Conservation (phyloP, 2,797 vertebrate genomes). For the Esox masquinongy region DNA sequence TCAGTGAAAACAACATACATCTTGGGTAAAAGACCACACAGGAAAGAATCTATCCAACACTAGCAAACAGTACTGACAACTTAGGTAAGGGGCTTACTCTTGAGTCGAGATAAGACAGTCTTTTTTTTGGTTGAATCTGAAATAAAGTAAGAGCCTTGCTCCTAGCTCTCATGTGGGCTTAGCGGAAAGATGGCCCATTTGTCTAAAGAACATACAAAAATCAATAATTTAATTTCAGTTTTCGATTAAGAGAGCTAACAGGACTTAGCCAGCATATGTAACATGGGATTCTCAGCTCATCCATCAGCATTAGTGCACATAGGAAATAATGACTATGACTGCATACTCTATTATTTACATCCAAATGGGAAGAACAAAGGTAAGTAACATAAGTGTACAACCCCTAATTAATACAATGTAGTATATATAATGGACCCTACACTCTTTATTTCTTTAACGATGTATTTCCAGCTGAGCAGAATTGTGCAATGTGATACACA, state of each 20-base stretch:
- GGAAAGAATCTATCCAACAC: neutral
- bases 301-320: constrained; percentile 38
- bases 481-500: neutral
- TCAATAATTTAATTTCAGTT: constrained; percentile 56
- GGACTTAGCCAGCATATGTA: constrained; percentile 32
- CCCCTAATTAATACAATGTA: constrained; percentile 39
- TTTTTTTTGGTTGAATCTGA: constrained; percentile 21
- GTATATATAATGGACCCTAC: constrained; percentile 34
- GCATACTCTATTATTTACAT: constrained; percentile 27
- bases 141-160: constrained; percentile 6
- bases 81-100: neutral
- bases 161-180: neutral
- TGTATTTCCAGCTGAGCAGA: constrained; percentile 26
- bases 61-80: neutral
- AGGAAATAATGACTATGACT: constrained; percentile 36
- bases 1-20: neutral
- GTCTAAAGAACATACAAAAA: constrained; percentile 35
- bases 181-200: constrained; percentile 23
- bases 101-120: neutral
- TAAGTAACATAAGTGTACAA: constrained; percentile 28
- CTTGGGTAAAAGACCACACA: neutral
- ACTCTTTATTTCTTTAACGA: constrained; percentile 33
- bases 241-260: constrained; percentile 52
- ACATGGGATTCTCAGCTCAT: constrained; percentile 31
- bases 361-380: constrained; percentile 23